Conservation (phyloP, 1,140 invertebrate genomes). For the Heliconius nattereri region DNA sequence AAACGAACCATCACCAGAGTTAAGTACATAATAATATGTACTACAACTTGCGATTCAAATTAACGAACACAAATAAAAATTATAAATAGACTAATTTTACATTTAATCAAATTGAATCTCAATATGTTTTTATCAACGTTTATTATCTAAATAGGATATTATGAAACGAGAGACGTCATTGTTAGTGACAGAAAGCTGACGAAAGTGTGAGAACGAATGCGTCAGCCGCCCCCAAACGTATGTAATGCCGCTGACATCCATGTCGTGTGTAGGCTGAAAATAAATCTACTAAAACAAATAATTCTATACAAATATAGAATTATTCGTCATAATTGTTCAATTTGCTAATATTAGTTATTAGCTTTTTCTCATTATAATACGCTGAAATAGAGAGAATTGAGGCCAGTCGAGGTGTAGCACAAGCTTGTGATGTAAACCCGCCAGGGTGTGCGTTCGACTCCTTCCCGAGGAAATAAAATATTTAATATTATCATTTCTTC, state of each 20-base stretch:
- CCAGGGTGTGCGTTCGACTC: too few species aligned
- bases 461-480: too few species aligned
- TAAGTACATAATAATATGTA: too few species aligned
- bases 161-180: slow-evolving; percentile 58
- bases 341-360: not conserved
- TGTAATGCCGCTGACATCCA: slow-evolving; percentile 40
- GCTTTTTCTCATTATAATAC: not conserved
- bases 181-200: slow-evolving; percentile 46
- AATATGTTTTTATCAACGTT: slow-evolving; percentile 59
- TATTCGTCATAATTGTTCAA: not conserved
- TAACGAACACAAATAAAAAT: slow-evolving; percentile 45
- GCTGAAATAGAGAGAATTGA: not conserved
- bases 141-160: slow-evolving; percentile 67
- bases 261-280: slow-evolving; percentile 33
- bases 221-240: slow-evolving; percentile 40
- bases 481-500: too few species aligned
- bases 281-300: slow-evolving; percentile 2
- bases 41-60: slow-evolving; percentile 39
- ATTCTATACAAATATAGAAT: not conserved
- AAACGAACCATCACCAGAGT: too few species aligned
- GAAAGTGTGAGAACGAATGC: slow-evolving; percentile 40
- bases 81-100: slow-evolving; percentile 51
- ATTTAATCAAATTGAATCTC: slow-evolving; percentile 28
- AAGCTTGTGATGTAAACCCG: too few species aligned
- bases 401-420: too few species aligned